These are phyloP conservation scores for Aleiodes testaceus DNA, from an alignment of 2,888 invertebrate genomes.

Conservation along the genomic window DNA sequence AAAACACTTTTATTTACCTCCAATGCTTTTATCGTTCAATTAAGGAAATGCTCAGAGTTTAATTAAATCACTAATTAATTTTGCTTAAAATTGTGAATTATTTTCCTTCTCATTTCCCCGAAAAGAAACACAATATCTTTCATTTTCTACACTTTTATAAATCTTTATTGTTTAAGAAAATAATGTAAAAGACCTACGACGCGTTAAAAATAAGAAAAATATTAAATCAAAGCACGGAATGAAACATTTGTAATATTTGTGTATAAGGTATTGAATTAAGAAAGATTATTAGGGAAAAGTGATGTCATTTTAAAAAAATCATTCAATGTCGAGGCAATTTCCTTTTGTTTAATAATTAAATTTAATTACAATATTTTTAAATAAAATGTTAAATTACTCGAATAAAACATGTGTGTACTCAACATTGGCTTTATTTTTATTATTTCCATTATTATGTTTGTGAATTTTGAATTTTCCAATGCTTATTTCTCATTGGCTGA, in stretches of 20 bases:
- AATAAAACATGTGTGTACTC: too few relatives aligned
- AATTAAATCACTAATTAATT: conserved; percentile 3
- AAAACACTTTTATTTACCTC: not conserved
- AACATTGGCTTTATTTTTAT: too few relatives aligned
- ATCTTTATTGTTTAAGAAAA: conserved; percentile 6
- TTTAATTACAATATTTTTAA: too few relatives aligned
- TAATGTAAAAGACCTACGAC: conserved; percentile 4
- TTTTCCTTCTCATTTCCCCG: not conserved
- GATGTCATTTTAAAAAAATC: conserved; percentile 6
- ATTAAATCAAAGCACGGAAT: not conserved
- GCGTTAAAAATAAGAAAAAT: not conserved
- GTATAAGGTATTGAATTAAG: conserved; percentile 21
- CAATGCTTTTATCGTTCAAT: conserved; percentile 17
- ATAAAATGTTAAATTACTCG: too few relatives aligned
- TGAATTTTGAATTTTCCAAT: too few relatives aligned
- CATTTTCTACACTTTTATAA: conserved; percentile 26
- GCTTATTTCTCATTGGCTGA: too few relatives aligned
- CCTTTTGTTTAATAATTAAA: not conserved
- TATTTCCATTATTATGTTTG: too few relatives aligned
- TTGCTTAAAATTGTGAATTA: conserved; percentile 4
- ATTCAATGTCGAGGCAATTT: conserved; percentile 10
- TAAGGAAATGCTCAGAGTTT: conserved; percentile 10
- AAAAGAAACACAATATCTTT: not conserved
- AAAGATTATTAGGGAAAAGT: conserved; percentile 25
- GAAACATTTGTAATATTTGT: conserved; percentile 35